Conservation (phyloP, 2,797 vertebrate species). For the Acanthurus leucopareius region DNA sequence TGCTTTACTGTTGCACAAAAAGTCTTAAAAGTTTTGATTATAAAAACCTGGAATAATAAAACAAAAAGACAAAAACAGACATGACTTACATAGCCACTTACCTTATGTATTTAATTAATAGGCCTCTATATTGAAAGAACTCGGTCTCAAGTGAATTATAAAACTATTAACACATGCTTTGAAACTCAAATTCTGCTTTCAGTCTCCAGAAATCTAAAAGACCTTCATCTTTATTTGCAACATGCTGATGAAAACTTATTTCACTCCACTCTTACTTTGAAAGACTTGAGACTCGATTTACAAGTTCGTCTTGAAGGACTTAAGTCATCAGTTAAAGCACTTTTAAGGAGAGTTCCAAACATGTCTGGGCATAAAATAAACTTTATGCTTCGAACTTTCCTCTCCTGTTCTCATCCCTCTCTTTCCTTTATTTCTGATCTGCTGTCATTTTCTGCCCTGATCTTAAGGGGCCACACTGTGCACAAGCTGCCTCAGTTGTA, state of each 20-base stretch:
- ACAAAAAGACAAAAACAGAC: neutral
- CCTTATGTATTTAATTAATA: conserved; percentile 13
- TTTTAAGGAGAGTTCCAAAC: conserved; percentile 7
- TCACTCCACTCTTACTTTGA: no score
- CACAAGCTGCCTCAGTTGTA: conserved; percentile 34
- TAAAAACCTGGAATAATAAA: neutral
- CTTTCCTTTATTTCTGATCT: conserved; percentile 10
- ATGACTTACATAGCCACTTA: neutral
- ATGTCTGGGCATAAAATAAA: conserved; percentile 1
- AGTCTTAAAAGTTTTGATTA: neutral
- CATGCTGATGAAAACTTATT: conserved; percentile 7
- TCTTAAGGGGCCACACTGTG: conserved; percentile 27
- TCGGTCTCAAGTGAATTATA: neutral
- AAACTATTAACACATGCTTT: neutral
- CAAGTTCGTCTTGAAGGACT: conserved; percentile 6
- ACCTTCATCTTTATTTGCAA: neutral
- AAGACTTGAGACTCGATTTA: neutral
- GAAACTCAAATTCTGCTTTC: neutral
- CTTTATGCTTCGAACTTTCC: conserved; percentile 10
- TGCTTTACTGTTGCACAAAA: neutral
- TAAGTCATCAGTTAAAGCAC: neutral
- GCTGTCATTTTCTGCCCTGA: conserved; percentile 13
- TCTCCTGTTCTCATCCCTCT: conserved; percentile 11
- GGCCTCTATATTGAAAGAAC: neutral
- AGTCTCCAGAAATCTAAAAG: neutral